Percentiles rank a stretch among this genome's conserved stretches.
Evolutionary conservation across 1,140 invertebrate genomes (phyloP).

Genomic region (Drosophila ohnishii): DNA sequence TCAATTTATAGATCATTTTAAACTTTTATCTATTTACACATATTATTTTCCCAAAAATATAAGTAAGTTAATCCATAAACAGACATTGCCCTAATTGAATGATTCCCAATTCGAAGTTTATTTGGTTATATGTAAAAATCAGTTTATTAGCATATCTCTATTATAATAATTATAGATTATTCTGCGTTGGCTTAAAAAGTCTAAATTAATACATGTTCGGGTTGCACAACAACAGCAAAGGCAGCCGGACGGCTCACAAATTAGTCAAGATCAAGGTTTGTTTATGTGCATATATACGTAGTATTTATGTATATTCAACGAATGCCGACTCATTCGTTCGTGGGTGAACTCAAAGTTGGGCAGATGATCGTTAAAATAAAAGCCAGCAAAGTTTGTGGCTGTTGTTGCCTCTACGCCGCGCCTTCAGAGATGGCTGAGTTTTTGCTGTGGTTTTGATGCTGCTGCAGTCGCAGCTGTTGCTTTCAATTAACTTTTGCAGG

Average conservation of each 20-base stretch:
- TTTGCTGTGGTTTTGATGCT: slow-evolving; percentile 5
- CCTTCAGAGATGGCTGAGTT: slow-evolving; percentile 13
- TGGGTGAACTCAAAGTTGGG: slow-evolving; percentile 52
- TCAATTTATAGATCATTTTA: neutral
- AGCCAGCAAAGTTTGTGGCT: slow-evolving; percentile 1
- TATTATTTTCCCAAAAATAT: neutral
- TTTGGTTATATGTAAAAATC: slow-evolving; percentile 33
- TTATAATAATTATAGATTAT: slow-evolving; percentile 35
- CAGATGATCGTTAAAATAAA: slow-evolving; percentile 19
- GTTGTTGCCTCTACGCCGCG: slow-evolving; percentile 2
- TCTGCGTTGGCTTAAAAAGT: slow-evolving; percentile 41
- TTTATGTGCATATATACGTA: slow-evolving; percentile 26
- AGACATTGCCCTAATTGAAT: slow-evolving; percentile 14
- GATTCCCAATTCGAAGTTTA: slow-evolving; percentile 16
- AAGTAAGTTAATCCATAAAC: neutral
- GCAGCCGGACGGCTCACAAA: slow-evolving; percentile 36
- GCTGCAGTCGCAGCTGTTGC: slow-evolving; percentile 18
- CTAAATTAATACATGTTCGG: slow-evolving; percentile 74
- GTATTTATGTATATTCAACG: slow-evolving; percentile 25
- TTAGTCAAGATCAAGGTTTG: slow-evolving; percentile 74
- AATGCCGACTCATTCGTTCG: slow-evolving; percentile 35
- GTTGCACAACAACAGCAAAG: slow-evolving; percentile 34
- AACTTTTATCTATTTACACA: neutral
- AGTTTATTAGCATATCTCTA: slow-evolving; percentile 58
- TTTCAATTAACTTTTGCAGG: slow-evolving; percentile 44